These are phyloP conservation scores for Vombatus ursinus DNA, from an alignment of 2,113 vertebrate genomes.

Conservation along the genomic window DNA sequence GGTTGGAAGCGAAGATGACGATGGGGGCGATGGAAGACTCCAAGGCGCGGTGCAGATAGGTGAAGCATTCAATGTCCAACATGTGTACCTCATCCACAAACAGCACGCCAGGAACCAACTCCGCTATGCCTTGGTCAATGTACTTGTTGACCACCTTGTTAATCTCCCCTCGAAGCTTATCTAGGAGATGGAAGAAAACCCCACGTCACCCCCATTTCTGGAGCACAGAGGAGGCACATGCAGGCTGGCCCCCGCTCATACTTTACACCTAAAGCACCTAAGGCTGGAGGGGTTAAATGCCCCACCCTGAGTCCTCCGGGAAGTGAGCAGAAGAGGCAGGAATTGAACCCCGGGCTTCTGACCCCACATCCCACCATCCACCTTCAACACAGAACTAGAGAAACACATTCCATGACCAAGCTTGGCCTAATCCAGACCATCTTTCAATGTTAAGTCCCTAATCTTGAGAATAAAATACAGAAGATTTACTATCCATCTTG, in stretches of 20 bases:
- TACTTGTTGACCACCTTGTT: conserved; percentile 99
- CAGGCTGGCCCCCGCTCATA: fast-evolving
- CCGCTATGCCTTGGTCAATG: conserved; percentile 97
- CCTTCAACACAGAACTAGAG: too few relatives aligned
- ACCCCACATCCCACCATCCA: too few relatives aligned
- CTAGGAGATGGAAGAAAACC: conserved; percentile 77
- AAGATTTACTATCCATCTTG: background rate
- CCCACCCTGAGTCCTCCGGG: too few relatives aligned
- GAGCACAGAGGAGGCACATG: background rate
- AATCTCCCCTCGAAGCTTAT: conserved; percentile 97
- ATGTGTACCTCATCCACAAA: conserved; percentile 99
- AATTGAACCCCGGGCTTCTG: too few relatives aligned
- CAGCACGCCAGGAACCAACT: conserved; percentile 96
- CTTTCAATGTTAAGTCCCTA: conserved; percentile 49
- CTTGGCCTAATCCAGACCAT: conserved; percentile 53
- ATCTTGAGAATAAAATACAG: background rate
- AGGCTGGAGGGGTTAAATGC: too few relatives aligned
- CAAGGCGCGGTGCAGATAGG: conserved; percentile 95
- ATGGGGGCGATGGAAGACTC: conserved; percentile 97
- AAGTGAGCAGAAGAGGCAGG: too few relatives aligned
- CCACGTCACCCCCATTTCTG: background rate
- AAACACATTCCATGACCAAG: background rate
- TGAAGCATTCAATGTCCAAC: conserved; percentile 99
- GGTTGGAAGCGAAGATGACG: conserved; percentile 97
- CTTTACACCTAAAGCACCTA: too few relatives aligned